These are phyloP conservation scores for Melanotaenia pygmaea DNA, from an alignment of 2,797 vertebrate genomes.

Conservation along the genomic window DNA sequence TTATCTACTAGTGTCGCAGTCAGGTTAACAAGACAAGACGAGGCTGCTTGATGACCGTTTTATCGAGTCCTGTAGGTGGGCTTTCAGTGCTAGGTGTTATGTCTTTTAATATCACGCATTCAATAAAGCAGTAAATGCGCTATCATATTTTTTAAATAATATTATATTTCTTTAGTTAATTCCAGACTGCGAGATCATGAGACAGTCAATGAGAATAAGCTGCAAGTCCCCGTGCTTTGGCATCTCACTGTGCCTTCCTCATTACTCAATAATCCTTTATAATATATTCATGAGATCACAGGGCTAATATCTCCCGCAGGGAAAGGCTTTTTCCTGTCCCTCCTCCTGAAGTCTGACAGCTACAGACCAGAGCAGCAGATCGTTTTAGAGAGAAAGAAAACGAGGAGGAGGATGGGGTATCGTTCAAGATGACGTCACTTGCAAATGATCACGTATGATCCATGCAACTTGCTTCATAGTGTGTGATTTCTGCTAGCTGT, in stretches of 20 bases:
- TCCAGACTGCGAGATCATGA: not conserved
- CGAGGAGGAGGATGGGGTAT: not conserved
- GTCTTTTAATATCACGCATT: not conserved
- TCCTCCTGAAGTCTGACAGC: slow-evolving; percentile 50
- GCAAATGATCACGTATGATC: slow-evolving; percentile 38
- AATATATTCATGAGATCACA: slow-evolving; percentile 87
- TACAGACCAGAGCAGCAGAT: slow-evolving; percentile 68
- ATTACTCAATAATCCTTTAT: slow-evolving; percentile 82
- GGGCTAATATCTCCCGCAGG: slow-evolving; percentile 79
- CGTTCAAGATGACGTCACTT: slow-evolving; percentile 55
- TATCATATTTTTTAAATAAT: not conserved
- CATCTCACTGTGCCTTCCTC: slow-evolving; percentile 74
- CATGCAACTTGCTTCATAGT: slow-evolving; percentile 27
- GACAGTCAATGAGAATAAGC: not conserved
- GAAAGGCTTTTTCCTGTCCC: slow-evolving; percentile 74
- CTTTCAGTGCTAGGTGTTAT: slow-evolving; percentile 4
- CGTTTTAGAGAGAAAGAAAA: slow-evolving; percentile 30
- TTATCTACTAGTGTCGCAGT: slow-evolving; percentile 63
- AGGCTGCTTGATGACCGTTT: slow-evolving; percentile 44
- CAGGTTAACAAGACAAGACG: slow-evolving; percentile 47
- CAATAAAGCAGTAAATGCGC: not conserved
- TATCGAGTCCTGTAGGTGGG: slow-evolving; percentile 11
- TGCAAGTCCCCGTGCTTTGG: slow-evolving; percentile 50
- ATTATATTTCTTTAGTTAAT: not conserved
- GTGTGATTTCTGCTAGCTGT: slow-evolving; percentile 15